Base-by-base conservation (phyloP, 2,888 invertebrate species). In the Thysanoteuthis rhombus region DNA sequence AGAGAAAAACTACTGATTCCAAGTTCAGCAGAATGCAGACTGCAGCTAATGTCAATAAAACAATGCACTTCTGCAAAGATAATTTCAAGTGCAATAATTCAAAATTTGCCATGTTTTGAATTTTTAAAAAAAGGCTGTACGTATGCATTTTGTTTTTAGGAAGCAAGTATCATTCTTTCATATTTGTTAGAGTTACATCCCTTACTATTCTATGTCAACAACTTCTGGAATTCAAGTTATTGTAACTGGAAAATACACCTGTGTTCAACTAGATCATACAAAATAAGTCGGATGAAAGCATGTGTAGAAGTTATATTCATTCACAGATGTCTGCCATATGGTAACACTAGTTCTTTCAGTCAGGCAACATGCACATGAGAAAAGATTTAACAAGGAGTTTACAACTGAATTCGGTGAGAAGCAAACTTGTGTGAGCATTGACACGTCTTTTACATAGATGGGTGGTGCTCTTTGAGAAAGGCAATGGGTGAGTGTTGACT, bases 401-500 rank as follows among this genome's bases (percentile, higher is more conserved):
- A 75, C 75, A 75, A 75, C n/a, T 16, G 75, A 16, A 75, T 75
- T 75, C 8, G 75, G n/a, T 75, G 75, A 75, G 75, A 75, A 36
- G n/a, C 75, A 75, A 75, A n/a, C n/a, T 75, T 75, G 75, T 75
- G n/a, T 75, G 75, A 75, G 75, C 75, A 75, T 75, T 75, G 75
- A 32, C 32, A 75, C 36, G 16, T n/a, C n/a, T 75, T 75, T 75
- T 75, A 75, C n/a, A 75, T 52, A 25, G 22, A 52, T 52, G 25
- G 25, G 22, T 25, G 52, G 25, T 75, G 75, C 75, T 75, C 75
- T n/a, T 25, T 36, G 36, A n/a, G 36, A 75, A 75, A 75, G 36
- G n/a, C 75, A 36, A 75, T n/a, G n/a, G 75, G n/a, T 16, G n/a
- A 75, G n/a, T 75, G 75, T 12, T 75, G n/a, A 75, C n/a, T 75